Evolutionary conservation across 1,140 invertebrate genomes (phyloP).

Genomic region (Homalodisca vitripennis): DNA sequence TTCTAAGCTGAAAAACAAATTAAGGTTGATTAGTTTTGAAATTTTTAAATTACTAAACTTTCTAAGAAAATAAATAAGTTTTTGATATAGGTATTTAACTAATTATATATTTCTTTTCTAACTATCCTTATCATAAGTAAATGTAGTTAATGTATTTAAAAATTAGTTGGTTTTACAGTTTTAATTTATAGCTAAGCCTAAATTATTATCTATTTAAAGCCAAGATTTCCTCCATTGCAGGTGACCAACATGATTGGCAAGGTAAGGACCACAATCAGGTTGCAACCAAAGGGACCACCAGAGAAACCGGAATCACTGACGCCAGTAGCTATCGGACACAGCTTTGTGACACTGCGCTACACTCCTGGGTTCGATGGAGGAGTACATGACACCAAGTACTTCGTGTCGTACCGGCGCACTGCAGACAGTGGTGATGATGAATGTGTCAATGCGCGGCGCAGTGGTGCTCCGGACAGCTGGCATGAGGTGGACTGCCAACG

Average conservation of each 20-base stretch:
- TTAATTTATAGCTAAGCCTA: too few relatives aligned
- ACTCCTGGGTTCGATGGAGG: conserved; percentile 89
- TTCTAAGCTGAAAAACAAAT: too few relatives aligned
- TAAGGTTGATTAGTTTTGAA: too few relatives aligned
- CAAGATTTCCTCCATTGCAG: too few relatives aligned
- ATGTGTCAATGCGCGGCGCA: conserved; percentile 52
- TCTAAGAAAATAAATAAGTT: too few relatives aligned
- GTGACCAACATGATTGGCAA: conserved; percentile 67
- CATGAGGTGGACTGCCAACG: conserved; percentile 79
- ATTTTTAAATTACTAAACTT: too few relatives aligned
- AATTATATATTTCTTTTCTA: too few relatives aligned
- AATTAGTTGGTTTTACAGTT: too few relatives aligned
- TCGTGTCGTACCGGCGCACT: conserved; percentile 71
- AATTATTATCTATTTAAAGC: too few relatives aligned
- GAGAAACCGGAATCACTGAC: conserved; percentile 73
- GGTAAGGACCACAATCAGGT: conserved; percentile 70
- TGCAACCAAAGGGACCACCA: conserved; percentile 82
- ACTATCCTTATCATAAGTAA: too few relatives aligned
- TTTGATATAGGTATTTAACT: too few relatives aligned
- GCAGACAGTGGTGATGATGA: conserved; percentile 49
- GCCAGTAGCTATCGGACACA: conserved; percentile 68
- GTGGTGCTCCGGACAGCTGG: conserved; percentile 58
- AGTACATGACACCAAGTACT: conserved; percentile 78
- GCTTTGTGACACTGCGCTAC: conserved; percentile 77
- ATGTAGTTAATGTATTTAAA: too few relatives aligned